Evolutionary conservation across 2,113 vertebrate species (phyloP).

Genomic region (Emydocephalus ijimae): DNA sequence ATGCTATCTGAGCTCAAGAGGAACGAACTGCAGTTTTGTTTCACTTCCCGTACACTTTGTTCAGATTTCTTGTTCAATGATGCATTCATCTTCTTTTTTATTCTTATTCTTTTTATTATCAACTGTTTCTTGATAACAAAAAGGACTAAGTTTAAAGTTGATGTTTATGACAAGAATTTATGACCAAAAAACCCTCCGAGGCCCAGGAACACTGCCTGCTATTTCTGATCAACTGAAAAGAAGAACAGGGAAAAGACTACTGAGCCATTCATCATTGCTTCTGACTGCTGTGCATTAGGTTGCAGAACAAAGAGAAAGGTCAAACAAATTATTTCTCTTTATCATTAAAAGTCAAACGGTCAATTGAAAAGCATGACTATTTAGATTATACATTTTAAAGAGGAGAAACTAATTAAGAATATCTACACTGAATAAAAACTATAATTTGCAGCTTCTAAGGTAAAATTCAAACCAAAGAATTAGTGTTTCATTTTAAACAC

Average conservation of each 20-base stretch:
- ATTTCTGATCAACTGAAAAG: slow-evolving; percentile 14
- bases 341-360: slow-evolving; percentile 10
- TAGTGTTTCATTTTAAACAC: not conserved
- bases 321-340: slow-evolving; percentile 8
- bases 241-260: not conserved
- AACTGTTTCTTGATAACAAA: slow-evolving; percentile 63
- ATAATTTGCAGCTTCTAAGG: not conserved
- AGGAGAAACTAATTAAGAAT: not conserved
- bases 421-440: not conserved
- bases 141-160: slow-evolving; percentile 58
- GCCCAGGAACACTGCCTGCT: not conserved
- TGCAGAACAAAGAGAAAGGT: not conserved
- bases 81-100: slow-evolving; percentile 34
- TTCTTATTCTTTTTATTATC: slow-evolving; percentile 61
- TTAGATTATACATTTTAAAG: not conserved
- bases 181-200: slow-evolving; percentile 2
- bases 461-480: slow-evolving; percentile 4
- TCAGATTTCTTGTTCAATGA: slow-evolving; percentile 30
- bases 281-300: not conserved
- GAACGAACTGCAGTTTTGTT: slow-evolving; percentile 60
- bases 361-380: not conserved
- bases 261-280: not conserved
- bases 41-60: slow-evolving; percentile 34
- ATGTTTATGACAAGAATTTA: slow-evolving; percentile 54
- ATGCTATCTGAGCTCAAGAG: slow-evolving; percentile 61